These are phyloP conservation scores for Tapirus indicus DNA, from an alignment of 2,797 vertebrate genomes.

Conservation along the genomic window DNA sequence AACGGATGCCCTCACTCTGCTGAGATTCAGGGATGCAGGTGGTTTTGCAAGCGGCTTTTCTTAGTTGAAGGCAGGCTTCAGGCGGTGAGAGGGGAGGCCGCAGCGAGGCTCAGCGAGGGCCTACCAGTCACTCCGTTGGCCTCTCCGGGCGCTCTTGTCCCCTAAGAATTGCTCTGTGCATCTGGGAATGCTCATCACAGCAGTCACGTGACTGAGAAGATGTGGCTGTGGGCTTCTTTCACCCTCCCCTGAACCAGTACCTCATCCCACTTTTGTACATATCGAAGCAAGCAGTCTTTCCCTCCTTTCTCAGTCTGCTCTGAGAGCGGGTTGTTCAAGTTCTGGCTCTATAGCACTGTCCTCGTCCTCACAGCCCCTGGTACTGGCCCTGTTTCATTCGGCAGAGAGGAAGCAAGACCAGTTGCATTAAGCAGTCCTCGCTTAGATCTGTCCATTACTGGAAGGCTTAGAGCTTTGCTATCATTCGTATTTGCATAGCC, in stretches of 20 bases:
- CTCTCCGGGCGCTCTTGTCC: not conserved
- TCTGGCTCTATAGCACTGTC: not conserved
- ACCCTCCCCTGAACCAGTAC: not conserved
- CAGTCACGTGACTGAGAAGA: not conserved
- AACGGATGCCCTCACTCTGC: fast-evolving
- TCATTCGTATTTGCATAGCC: not conserved
- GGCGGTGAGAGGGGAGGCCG: not conserved
- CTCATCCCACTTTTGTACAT: not conserved
- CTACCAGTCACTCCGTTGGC: not conserved
- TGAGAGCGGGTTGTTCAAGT: not conserved
- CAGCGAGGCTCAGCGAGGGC: not conserved
- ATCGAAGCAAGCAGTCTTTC: not conserved
- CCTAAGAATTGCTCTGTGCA: too few relatives aligned
- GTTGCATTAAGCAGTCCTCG: not conserved
- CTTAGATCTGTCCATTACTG: not conserved
- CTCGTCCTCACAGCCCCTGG: not conserved
- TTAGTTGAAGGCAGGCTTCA: not conserved
- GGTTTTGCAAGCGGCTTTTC: too few relatives aligned
- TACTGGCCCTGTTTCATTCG: not conserved
- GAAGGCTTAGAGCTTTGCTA: not conserved
- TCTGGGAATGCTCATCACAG: not conserved
- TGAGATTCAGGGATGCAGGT: fast-evolving
- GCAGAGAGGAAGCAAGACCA: not conserved
- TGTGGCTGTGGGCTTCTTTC: too few relatives aligned
- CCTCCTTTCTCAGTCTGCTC: not conserved